Base-by-base conservation (phyloP, 2,113 vertebrate genomes). In the Carassius carassius region DNA sequence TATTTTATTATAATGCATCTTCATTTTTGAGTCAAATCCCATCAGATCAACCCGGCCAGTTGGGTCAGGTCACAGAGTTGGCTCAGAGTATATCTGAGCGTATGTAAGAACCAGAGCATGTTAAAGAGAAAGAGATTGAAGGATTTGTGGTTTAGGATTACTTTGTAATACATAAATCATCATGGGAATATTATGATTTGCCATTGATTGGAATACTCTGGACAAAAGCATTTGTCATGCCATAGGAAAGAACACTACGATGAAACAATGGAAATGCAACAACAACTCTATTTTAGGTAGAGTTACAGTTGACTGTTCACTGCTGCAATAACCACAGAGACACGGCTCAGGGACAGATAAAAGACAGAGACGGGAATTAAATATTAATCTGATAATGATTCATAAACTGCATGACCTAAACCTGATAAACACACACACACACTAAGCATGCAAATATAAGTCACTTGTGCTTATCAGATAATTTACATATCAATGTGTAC, bases 401-500 rank as follows among this genome's bases (percentile, higher is more conserved):
- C 47, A 44, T 21, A 78, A 70, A 69, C 29, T n/a, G 17, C 82
- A 77, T 32, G 12, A 9, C 23, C 17, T 13, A 78, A 70, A 41
- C 9, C 67, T 41, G 67, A 78, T 83, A 73, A 37, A 41, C 65
- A 35, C 32, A 21, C 17, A 10, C 16, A 54, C 16, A 56, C 17
- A 56, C 17, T 60, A 69, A 12, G 19, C 80, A 60, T 9, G 54
- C 85, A 85, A 25, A 77, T 35, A 73, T 21, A 78, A 21, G 23
- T 25, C 23, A 56, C 75, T 11, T 1, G 1, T 9, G 54, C 54
- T n/a, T 37, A 60, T 78, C 54, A 37, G 35, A 54, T 76, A 0
- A 19, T 54, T 76, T 11, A 19, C 9, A 41, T 1, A 29, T 54
- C 8, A 32, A 78, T 63, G 8, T 49, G 60, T 94, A 99, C 98